phyloP scores from a whole-genome alignment of 2,797 vertebrate species.

The Picus viridis region DNA sequence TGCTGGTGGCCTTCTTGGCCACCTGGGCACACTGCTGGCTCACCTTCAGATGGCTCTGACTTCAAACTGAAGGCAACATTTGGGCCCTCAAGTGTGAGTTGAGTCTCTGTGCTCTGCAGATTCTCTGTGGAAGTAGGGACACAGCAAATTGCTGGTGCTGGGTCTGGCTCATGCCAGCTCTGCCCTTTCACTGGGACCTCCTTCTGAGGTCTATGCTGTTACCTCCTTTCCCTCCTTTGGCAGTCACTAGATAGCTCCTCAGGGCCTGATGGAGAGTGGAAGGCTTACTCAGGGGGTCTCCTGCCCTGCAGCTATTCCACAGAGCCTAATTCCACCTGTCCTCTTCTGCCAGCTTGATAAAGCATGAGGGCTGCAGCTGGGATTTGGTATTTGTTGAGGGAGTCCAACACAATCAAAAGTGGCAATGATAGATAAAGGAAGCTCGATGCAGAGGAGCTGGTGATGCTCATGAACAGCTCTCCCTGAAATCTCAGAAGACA shows the following conservation, averaged over 20 bases:
- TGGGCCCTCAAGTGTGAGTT: not conserved
- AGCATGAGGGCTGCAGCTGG: not conserved
- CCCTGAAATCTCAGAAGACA: not conserved
- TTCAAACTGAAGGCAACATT: not conserved
- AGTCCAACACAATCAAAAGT: not conserved
- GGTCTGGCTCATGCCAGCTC: not conserved
- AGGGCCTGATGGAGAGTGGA: not conserved
- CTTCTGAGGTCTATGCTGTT: not conserved
- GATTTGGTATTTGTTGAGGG: not conserved
- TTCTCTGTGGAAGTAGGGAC: not conserved
- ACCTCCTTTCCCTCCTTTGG: not conserved
- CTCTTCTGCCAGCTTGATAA: not conserved
- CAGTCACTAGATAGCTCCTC: not conserved
- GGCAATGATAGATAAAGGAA: not conserved
- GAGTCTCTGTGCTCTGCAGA: not conserved
- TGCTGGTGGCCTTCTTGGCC: no score
- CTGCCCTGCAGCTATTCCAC: not conserved
- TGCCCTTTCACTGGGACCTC: not conserved
- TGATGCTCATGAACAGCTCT: not conserved
- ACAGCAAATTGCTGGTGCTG: not conserved
- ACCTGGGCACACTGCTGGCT: no score
- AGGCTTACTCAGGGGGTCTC: not conserved
- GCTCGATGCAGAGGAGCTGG: not conserved
- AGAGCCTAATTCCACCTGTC: not conserved
- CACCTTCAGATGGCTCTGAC: not conserved